Evolutionary conservation across 2,113 vertebrate genomes (phyloP).

Genomic region (Halcyon malimbica): DNA sequence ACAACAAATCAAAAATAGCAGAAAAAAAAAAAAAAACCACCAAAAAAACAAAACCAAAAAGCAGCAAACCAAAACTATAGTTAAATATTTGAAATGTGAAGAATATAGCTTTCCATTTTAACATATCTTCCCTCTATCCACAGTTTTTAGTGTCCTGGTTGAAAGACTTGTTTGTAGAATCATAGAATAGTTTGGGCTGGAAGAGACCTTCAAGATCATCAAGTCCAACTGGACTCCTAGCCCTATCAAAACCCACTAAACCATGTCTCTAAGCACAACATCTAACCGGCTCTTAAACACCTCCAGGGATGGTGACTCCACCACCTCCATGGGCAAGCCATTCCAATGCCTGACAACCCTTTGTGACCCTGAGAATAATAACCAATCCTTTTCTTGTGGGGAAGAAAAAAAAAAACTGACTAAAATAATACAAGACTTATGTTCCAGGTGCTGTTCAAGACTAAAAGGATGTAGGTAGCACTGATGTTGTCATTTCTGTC

Average conservation of each 20-base stretch:
- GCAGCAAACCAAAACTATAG: neutral
- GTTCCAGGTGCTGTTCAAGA: neutral
- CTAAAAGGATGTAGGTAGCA: neutral
- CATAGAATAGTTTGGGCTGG: too few relatives aligned
- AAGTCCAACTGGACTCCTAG: too few relatives aligned
- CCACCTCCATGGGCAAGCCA: too few relatives aligned
- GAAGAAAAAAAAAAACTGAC: too few relatives aligned
- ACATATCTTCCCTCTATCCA: neutral
- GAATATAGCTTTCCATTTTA: neutral
- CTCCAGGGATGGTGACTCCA: too few relatives aligned
- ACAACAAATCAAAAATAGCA: rapidly evolving
- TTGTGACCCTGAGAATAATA: neutral
- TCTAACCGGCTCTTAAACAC: too few relatives aligned
- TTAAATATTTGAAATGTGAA: neutral
- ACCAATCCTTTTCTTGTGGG: too few relatives aligned
- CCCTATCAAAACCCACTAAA: too few relatives aligned
- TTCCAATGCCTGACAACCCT: too few relatives aligned
- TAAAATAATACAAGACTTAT: neutral
- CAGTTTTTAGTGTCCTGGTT: neutral
- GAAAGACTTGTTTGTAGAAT: neutral
- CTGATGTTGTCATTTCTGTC: neutral
- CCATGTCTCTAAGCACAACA: too few relatives aligned
- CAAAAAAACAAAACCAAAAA: neutral
- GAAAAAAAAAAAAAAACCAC: too few relatives aligned
- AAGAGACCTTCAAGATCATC: too few relatives aligned